Conservation (phyloP, 2,797 vertebrate species). For the Gymnopithys bicolor region DNA sequence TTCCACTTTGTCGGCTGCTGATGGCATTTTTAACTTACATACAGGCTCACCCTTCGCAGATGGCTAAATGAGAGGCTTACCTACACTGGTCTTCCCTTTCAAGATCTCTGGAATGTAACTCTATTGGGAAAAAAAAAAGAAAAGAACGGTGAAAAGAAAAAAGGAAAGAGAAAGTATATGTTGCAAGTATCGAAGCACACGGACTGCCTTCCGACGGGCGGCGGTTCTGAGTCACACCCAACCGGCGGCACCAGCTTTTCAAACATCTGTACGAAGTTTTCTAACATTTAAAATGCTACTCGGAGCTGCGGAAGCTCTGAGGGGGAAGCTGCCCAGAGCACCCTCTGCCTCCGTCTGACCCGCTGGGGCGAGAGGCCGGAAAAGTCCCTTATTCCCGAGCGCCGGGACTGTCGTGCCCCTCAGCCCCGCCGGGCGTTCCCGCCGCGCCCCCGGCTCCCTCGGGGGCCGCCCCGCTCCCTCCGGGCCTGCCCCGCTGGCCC, state of each 20-base stretch:
- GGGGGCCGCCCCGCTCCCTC: not conserved
- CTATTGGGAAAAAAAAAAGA: not conserved
- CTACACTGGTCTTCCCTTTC: not conserved
- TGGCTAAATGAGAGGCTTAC: not conserved
- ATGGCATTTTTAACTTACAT: not conserved
- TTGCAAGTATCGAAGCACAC: not conserved
- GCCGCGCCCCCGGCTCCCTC: not conserved
- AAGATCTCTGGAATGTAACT: not conserved
- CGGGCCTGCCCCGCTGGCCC: too few relatives aligned
- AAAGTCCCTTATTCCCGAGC: not conserved
- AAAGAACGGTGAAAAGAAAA: not conserved
- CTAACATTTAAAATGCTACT: accelerated
- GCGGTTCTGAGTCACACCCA: not conserved
- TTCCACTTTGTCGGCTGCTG: not conserved
- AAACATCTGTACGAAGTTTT: accelerated
- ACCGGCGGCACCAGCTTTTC: not conserved
- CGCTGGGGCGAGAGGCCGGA: accelerated
- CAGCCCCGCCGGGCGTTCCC: not conserved
- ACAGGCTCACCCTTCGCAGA: not conserved
- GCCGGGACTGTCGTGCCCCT: accelerated
- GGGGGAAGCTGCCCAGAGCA: accelerated
- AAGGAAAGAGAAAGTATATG: not conserved
- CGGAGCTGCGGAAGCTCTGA: not conserved
- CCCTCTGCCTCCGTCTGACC: too few relatives aligned
- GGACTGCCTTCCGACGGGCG: not conserved